Evolutionary conservation across 2,113 vertebrate genomes (phyloP).

Genomic region (Cochlearius cochlearius): DNA sequence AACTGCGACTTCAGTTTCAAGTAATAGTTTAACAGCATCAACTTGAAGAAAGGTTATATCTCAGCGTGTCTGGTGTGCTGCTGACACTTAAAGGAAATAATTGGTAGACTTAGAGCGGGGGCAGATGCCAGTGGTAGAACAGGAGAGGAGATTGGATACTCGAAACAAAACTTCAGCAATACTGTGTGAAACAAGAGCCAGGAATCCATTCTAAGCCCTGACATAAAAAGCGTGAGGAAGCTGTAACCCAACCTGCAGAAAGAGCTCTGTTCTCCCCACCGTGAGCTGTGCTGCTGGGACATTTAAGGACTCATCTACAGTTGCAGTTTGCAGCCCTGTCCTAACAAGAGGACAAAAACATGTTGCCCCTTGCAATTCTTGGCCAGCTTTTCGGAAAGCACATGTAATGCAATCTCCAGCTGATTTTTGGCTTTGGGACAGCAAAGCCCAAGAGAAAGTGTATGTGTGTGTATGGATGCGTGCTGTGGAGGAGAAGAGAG

Average conservation of each 20-base stretch:
- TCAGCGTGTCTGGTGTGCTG: conserved; percentile 48
- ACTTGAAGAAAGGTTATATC: conserved; percentile 72
- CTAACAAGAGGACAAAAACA: not conserved
- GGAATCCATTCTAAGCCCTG: not conserved
- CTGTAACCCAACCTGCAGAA: not conserved
- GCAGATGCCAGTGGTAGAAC: conserved; percentile 28
- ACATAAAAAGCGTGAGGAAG: not conserved
- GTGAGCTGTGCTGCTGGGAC: not conserved
- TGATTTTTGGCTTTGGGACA: conserved; percentile 16
- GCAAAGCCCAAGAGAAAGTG: not conserved
- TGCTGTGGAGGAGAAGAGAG: not conserved
- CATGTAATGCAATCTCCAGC: not conserved
- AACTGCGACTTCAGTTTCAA: conserved; percentile 72
- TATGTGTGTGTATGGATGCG: not conserved
- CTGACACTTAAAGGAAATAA: conserved; percentile 78
- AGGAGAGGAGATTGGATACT: not conserved
- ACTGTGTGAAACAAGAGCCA: not conserved
- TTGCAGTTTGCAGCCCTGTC: not conserved
- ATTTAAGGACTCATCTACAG: not conserved
- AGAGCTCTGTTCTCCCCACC: not conserved
- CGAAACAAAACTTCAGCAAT: not conserved
- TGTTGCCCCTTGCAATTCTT: not conserved
- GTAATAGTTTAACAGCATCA: conserved; percentile 77
- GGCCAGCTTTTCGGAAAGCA: not conserved
- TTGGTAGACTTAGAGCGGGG: conserved; percentile 68